Conservation (phyloP, 2,888 invertebrate genomes). For the Onthophagus sagittarius region DNA sequence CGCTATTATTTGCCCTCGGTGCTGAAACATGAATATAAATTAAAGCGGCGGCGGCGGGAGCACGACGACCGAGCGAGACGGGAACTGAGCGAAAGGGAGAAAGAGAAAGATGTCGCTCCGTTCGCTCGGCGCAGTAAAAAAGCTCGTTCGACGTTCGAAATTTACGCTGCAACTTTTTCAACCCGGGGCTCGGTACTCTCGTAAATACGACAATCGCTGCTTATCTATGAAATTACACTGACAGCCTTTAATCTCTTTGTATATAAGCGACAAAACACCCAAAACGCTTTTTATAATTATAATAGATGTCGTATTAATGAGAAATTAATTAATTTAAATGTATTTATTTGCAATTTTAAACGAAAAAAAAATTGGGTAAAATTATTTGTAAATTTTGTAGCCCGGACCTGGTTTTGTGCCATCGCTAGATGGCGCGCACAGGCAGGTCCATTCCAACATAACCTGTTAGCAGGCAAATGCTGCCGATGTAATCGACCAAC, state of each 20-base stretch:
- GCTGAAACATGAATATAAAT: constrained; percentile 13
- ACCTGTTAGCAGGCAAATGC: constrained; percentile 43
- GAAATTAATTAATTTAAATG: too few species aligned
- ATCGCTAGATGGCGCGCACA: constrained; percentile 16
- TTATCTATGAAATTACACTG: constrained; percentile 11
- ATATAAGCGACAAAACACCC: too few species aligned
- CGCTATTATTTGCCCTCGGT: constrained; percentile 12
- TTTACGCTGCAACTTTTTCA: constrained; percentile 9
- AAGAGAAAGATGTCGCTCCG: not conserved
- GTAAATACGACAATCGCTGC: constrained; percentile 9
- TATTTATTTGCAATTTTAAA: not conserved
- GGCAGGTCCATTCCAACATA: constrained; percentile 35
- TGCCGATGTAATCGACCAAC: constrained; percentile 32
- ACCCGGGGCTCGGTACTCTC: not conserved
- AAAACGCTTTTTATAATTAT: too few species aligned
- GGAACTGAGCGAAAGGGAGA: not conserved
- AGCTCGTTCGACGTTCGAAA: not conserved
- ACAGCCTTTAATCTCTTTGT: constrained; percentile 1
- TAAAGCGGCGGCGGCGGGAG: constrained; percentile 1
- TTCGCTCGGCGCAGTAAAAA: not conserved
- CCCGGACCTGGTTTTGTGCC: constrained; percentile 10
- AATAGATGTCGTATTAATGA: too few species aligned
- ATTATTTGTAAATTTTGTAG: not conserved
- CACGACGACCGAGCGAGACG: not conserved
- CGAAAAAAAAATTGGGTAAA: not conserved